Evolutionary conservation across 2,888 invertebrate genomes (phyloP).

Genomic region (Chrysodeixis includens): DNA sequence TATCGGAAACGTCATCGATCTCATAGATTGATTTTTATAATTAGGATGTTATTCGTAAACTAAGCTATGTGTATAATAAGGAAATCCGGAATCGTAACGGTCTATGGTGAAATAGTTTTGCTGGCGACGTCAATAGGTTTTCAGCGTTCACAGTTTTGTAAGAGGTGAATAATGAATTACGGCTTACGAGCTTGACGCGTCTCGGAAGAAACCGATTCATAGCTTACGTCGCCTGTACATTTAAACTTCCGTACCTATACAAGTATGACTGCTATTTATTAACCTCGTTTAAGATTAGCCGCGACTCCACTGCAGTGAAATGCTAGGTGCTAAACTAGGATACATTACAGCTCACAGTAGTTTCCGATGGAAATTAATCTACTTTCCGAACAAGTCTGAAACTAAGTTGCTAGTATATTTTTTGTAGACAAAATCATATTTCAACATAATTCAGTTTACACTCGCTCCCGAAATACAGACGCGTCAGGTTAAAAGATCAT

Average conservation of each 20-base stretch:
- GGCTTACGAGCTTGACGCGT: conserved; percentile 24
- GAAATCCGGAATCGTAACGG: conserved; percentile 44
- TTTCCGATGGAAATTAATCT: neutral
- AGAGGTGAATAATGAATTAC: conserved; percentile 27
- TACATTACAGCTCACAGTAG: neutral
- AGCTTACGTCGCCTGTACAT: conserved; percentile 12
- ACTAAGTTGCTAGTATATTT: neutral
- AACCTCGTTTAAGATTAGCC: neutral
- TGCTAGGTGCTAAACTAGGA: neutral
- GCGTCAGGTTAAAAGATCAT: conserved; percentile 28
- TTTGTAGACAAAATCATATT: conserved; percentile 19
- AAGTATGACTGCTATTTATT: neutral
- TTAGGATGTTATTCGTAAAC: conserved; percentile 45
- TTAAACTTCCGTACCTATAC: conserved; percentile 16
- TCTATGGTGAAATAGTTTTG: conserved; percentile 43
- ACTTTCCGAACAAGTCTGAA: neutral
- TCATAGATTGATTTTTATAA: conserved; percentile 49
- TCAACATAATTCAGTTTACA: conserved; percentile 7
- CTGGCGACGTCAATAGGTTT: conserved; percentile 38
- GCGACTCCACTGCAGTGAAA: neutral
- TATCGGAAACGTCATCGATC: conserved; percentile 50
- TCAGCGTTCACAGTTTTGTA: conserved; percentile 32
- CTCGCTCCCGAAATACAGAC: conserved; percentile 30
- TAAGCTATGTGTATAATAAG: conserved; percentile 44
- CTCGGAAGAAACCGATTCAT: conserved; percentile 22